Conservation (phyloP, 1,140 invertebrate species). For the Hycleus cichorii region DNA sequence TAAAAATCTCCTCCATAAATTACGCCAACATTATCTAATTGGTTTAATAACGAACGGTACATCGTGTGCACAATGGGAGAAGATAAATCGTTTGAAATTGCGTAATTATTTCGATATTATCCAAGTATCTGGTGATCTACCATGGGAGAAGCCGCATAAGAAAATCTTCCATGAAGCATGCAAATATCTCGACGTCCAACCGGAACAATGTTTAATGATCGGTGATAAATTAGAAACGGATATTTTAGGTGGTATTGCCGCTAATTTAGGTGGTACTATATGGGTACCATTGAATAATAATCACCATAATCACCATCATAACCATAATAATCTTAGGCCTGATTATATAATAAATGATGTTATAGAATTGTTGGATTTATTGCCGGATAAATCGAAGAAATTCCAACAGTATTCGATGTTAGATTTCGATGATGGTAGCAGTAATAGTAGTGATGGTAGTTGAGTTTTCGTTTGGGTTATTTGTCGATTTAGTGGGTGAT, state of each 20-base stretch:
- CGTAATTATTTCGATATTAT: slow-evolving; percentile 69
- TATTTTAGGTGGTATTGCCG: slow-evolving; percentile 70
- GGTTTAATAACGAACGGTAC: slow-evolving; percentile 78
- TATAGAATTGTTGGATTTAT: slow-evolving; percentile 28
- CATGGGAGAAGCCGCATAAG: slow-evolving; percentile 74
- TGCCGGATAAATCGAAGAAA: slow-evolving; percentile 9
- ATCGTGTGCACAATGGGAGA: slow-evolving; percentile 79
- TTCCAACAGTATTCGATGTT: neutral
- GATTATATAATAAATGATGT: slow-evolving; percentile 34
- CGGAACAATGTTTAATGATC: slow-evolving; percentile 72
- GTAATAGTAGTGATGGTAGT: slow-evolving; percentile 37
- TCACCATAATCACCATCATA: slow-evolving; percentile 9
- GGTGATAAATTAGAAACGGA: slow-evolving; percentile 81
- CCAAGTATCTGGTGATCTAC: slow-evolving; percentile 71
- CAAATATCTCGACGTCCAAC: slow-evolving; percentile 60
- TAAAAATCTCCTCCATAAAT: slow-evolving; percentile 53
- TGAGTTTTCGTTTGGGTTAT: slow-evolving; percentile 9
- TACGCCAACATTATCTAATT: slow-evolving; percentile 62
- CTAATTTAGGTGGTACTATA: slow-evolving; percentile 65
- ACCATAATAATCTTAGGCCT: slow-evolving; percentile 6
- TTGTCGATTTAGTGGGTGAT: neutral
- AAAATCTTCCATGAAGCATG: slow-evolving; percentile 73
- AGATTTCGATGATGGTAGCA: slow-evolving; percentile 34
- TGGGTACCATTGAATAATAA: slow-evolving; percentile 56
- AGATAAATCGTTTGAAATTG: slow-evolving; percentile 60